phyloP scores from a whole-genome alignment of 2,797 vertebrate genomes.

The Crenuchus spilurus region DNA sequence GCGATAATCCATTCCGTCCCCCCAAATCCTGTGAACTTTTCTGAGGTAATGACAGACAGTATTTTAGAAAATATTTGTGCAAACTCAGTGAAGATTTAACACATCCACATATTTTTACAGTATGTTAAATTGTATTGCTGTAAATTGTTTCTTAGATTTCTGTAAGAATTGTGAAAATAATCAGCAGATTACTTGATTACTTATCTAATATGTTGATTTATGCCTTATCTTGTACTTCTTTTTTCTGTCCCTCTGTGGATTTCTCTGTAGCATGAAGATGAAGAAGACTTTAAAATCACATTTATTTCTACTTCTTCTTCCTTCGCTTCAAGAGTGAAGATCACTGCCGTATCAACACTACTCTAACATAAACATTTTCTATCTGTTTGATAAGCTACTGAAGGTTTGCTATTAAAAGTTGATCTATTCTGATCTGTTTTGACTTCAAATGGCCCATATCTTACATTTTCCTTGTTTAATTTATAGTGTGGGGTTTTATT shows the following conservation, averaged over 20 bases:
- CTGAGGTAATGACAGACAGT: constrained; percentile 46
- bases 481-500: too few relatives aligned
- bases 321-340: neutral
- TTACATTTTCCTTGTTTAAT: too few relatives aligned
- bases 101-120: too few relatives aligned
- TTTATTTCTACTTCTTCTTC: too few relatives aligned
- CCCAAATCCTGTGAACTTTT: constrained; percentile 74
- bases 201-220: too few relatives aligned
- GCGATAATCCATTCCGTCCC: constrained; percentile 80
- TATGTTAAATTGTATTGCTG: too few relatives aligned
- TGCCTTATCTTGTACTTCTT: neutral
- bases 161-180: too few relatives aligned
- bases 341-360: constrained; percentile 11
- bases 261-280: constrained; percentile 34
- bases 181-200: too few relatives aligned
- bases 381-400: neutral
- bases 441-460: neutral
- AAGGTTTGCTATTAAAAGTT: constrained; percentile 3
- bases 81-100: too few relatives aligned
- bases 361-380: neutral
- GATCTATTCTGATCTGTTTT: neutral
- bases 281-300: neutral
- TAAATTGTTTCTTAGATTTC: too few relatives aligned
- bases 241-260: neutral
- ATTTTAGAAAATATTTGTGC: too few relatives aligned